Evolutionary conservation across 2,888 invertebrate species (phyloP).

Genomic region (Cantharis flavilabris): DNA sequence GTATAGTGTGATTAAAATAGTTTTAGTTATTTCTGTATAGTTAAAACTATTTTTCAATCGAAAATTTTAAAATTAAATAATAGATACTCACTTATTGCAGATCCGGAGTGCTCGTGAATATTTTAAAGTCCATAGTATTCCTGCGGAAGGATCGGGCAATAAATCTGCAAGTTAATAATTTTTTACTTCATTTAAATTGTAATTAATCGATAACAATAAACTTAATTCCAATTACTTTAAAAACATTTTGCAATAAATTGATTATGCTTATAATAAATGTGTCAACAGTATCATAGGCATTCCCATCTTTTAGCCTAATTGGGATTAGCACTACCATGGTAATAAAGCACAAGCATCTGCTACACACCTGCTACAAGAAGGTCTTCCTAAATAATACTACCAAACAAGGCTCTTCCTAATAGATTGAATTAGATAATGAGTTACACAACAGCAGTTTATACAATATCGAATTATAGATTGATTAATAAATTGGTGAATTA

Average conservation of each 20-base stretch:
- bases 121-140: not conserved
- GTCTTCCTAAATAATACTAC: constrained; percentile 22
- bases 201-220: not conserved
- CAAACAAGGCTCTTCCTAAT: constrained; percentile 11
- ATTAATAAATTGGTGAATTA: not conserved
- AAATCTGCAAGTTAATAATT: not conserved
- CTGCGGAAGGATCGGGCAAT: not conserved
- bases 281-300: not conserved
- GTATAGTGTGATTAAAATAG: not conserved
- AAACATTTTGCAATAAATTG: not conserved
- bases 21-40: not conserved
- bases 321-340: constrained; percentile 27
- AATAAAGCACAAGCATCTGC: constrained; percentile 31
- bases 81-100: not conserved
- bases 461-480: not conserved
- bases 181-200: not conserved
- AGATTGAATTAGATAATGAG: constrained; percentile 16
- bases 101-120: not conserved
- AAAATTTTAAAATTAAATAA: not conserved
- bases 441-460: constrained; percentile 10
- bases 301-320: constrained; percentile 30
- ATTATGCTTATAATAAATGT: not conserved
- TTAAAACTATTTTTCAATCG: too few relatives aligned
- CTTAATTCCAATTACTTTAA: not conserved
- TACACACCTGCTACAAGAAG: constrained; percentile 28